phyloP scores from a whole-genome alignment of 2,797 vertebrate genomes.

The Rallus crepitans region DNA sequence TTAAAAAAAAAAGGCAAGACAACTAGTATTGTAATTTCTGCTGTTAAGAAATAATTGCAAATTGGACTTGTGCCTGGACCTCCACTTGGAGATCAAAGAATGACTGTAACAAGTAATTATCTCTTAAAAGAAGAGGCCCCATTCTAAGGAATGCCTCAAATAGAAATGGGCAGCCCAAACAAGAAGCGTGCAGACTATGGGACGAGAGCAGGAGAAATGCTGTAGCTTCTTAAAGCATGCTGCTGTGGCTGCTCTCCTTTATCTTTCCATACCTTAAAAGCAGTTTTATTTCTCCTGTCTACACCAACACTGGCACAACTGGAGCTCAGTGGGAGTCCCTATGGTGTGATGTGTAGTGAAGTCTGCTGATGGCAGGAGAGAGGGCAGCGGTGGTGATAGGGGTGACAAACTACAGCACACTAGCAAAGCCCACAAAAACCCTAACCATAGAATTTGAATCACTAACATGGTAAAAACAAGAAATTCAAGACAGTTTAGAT shows the following conservation, averaged over 20 bases:
- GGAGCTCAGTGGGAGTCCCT: background rate
- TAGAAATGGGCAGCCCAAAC: background rate
- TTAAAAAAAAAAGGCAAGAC: background rate
- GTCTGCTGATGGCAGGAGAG: background rate
- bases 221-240: background rate
- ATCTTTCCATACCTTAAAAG: background rate
- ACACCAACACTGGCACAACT: background rate
- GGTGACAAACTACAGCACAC: background rate
- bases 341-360: background rate
- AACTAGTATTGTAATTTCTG: background rate
- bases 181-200: background rate
- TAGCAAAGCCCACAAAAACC: background rate
- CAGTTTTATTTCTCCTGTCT: background rate
- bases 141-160: background rate
- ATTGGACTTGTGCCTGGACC: background rate
- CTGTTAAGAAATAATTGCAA: background rate
- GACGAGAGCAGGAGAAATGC: background rate
- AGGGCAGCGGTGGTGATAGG: rapidly evolving
- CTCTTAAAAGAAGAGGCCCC: background rate
- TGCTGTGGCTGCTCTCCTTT: background rate
- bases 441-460: background rate
- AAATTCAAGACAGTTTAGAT: background rate
- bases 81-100: background rate
- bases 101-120: background rate
- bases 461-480: background rate